Conservation (phyloP, 2,797 vertebrate genomes). For the Nasua narica region DNA sequence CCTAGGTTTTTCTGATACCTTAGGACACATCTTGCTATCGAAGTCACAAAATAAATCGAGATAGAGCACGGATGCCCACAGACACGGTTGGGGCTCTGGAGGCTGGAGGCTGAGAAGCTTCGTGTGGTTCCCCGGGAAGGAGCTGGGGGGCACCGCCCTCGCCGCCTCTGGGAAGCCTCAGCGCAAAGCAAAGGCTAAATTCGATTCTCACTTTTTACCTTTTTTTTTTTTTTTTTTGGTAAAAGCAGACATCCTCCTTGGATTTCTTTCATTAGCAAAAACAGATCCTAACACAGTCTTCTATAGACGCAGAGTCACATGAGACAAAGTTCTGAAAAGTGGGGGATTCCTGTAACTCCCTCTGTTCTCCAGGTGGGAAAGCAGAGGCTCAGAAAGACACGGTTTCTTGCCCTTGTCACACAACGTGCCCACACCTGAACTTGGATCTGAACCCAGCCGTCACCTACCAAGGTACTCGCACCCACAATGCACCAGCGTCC, state of each 20-base stretch:
- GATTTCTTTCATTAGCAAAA: neutral
- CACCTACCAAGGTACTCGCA: rapidly evolving
- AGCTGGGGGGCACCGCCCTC: rapidly evolving
- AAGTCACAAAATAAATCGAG: neutral
- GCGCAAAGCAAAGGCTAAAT: neutral
- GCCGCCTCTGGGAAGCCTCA: neutral
- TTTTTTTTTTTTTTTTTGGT: neutral
- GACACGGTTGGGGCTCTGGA: neutral
- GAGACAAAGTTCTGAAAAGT: neutral
- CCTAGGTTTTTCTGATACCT: neutral
- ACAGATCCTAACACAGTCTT: neutral
- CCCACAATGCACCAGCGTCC: rapidly evolving
- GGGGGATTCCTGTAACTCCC: rapidly evolving
- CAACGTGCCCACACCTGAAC: neutral
- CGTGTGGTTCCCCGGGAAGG: neutral
- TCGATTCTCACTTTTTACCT: neutral
- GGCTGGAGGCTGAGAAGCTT: neutral
- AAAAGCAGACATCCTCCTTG: neutral
- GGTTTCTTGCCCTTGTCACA: neutral
- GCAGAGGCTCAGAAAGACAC: neutral
- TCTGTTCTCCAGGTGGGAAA: neutral
- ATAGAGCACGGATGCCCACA: too few relatives aligned
- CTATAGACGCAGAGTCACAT: neutral
- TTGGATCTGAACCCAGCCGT: neutral
- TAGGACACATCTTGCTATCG: neutral